A percentile compares a stretch with the other conserved stretches of the same genome.
These are phyloP conservation scores for Nothobranchius kuhntae DNA, from an alignment of 2,113 vertebrate genomes.

Conservation along the genomic window DNA sequence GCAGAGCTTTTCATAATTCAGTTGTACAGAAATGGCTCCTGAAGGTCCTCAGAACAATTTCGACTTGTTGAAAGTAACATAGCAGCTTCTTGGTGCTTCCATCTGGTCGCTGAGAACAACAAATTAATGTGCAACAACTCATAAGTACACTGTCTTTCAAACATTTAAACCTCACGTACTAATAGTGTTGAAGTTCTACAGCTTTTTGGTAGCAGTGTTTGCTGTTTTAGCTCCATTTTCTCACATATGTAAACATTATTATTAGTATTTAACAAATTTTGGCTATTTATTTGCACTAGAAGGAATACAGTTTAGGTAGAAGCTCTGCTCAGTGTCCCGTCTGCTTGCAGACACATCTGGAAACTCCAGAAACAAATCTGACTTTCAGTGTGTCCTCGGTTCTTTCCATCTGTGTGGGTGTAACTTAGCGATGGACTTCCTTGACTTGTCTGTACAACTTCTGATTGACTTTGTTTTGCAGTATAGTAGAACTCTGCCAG, in stretches of 20 bases:
- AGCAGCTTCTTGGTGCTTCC: conserved; percentile 46
- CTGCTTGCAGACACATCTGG: conserved; percentile 15
- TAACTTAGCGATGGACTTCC: conserved; percentile 36
- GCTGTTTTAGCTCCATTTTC: neutral
- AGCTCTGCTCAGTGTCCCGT: conserved; percentile 6
- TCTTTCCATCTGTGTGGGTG: conserved; percentile 42
- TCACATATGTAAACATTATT: neutral
- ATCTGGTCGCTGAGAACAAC: conserved; percentile 62
- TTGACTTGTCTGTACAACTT: conserved; percentile 34
- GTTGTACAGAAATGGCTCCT: conserved; percentile 68
- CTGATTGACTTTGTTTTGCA: neutral
- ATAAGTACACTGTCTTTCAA: conserved; percentile 51
- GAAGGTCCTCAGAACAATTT: conserved; percentile 57
- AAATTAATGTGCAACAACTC: conserved; percentile 55
- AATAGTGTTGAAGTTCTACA: neutral
- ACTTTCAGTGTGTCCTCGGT: conserved; percentile 13
- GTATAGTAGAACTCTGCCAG: conserved; percentile 5
- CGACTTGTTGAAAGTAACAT: conserved; percentile 52
- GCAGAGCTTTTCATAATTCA: conserved; percentile 67
- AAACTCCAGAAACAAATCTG: conserved; percentile 33
- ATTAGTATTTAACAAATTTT: neutral
- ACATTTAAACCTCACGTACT: conserved; percentile 3
- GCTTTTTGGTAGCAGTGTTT: conserved; percentile 13
- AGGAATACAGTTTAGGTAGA: conserved; percentile 6
- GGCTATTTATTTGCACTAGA: too few species aligned